Conservation (phyloP, 2,888 invertebrate species). For the Catocala sponsa region DNA sequence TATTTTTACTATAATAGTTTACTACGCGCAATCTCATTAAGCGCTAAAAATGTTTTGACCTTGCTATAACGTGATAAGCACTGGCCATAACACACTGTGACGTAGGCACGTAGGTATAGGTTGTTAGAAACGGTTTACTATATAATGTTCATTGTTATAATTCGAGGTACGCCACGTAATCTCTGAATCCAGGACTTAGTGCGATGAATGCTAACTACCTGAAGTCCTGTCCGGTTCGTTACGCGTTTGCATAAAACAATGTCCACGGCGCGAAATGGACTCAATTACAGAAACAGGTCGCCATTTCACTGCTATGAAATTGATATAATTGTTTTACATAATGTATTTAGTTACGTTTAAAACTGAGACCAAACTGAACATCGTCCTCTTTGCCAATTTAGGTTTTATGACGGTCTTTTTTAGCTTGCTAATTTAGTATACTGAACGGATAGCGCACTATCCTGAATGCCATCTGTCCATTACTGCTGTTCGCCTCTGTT, state of each 20-base stretch:
- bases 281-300: conserved; percentile 36
- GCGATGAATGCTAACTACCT: conserved; percentile 66
- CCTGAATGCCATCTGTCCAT: too few relatives aligned
- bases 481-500: too few relatives aligned
- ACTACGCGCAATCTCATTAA: too few relatives aligned
- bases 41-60: too few relatives aligned
- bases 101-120: conserved; percentile 1
- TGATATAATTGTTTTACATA: conserved; percentile 9
- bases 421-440: too few relatives aligned
- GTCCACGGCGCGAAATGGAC: conserved; percentile 32
- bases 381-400: too few relatives aligned
- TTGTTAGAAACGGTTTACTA: conserved; percentile 23
- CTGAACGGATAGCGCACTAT: too few relatives aligned
- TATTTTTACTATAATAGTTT: too few relatives aligned
- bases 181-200: conserved; percentile 55
- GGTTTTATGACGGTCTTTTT: too few relatives aligned
- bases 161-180: conserved; percentile 51
- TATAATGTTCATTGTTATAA: conserved; percentile 53
- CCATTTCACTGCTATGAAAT: conserved; percentile 20
- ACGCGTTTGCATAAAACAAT: conserved; percentile 34
- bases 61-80: not conserved
- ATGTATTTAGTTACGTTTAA: not conserved
- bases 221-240: conserved; percentile 44
- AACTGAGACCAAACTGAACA: too few relatives aligned
- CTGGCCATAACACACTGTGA: not conserved